Evolutionary conservation across 2,113 vertebrate species (phyloP).

Genomic region (Vidua chalybeata): DNA sequence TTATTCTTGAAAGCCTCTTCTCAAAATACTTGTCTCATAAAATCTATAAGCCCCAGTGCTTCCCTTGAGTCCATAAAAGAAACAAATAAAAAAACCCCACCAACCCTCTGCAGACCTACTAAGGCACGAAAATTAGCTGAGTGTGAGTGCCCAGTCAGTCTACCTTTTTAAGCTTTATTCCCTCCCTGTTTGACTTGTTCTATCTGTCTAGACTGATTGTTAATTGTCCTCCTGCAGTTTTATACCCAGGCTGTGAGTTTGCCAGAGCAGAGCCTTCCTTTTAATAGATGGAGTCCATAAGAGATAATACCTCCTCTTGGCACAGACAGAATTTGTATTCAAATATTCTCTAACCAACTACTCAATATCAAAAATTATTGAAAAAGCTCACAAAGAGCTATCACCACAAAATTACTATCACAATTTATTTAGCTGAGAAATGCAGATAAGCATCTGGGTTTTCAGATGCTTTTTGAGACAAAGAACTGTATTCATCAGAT

Average conservation of each 20-base stretch:
- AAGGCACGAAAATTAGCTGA: not conserved
- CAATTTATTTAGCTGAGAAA: conserved; percentile 35
- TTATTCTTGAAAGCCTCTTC: not conserved
- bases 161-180: not conserved
- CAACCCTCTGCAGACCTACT: not conserved
- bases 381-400: not conserved
- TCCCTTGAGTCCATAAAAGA: not conserved
- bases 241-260: not conserved
- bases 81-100: not conserved
- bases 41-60: not conserved
- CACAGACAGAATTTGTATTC: not conserved
- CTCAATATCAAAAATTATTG: not conserved
- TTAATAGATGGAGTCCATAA: not conserved
- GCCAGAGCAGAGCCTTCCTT: not conserved
- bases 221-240: not conserved
- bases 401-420: not conserved
- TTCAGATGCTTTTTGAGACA: not conserved
- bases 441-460: conserved; percentile 23
- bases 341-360: not conserved
- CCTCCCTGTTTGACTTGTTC: not conserved
- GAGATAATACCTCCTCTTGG: not conserved
- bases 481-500: conserved; percentile 13
- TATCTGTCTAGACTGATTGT: not conserved
- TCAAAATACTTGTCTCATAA: not conserved
- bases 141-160: not conserved